These are phyloP conservation scores for Acyrthosiphon pisum DNA, from an alignment of 1,140 invertebrate genomes.

Conservation along the genomic window DNA sequence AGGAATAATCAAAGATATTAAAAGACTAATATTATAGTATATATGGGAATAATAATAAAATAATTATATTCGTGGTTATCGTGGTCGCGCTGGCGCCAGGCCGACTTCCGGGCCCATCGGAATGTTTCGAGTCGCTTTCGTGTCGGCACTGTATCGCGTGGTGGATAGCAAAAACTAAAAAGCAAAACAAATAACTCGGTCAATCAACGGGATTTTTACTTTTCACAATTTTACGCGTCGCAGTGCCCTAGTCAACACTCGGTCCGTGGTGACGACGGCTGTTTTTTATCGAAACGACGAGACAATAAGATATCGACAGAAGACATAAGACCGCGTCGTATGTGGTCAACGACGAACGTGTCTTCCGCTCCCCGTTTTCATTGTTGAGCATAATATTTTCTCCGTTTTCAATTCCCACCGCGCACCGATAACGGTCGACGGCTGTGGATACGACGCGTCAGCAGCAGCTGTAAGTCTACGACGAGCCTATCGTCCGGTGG, in stretches of 20 bases:
- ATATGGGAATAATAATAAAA: too few species aligned
- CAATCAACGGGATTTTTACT: conserved; percentile 48
- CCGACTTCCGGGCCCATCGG: not conserved
- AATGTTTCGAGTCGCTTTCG: not conserved
- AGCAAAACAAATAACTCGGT: conserved; percentile 48
- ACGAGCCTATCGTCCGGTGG: not conserved
- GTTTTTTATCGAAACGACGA: not conserved
- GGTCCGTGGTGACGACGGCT: not conserved
- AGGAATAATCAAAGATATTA: too few species aligned
- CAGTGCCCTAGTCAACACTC: not conserved
- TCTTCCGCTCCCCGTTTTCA: not conserved
- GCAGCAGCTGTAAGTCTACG: not conserved
- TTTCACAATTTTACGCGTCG: not conserved
- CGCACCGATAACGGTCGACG: too few species aligned
- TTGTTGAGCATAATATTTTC: not conserved
- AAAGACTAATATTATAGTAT: too few species aligned
- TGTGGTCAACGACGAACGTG: not conserved
- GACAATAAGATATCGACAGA: not conserved
- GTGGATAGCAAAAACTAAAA: not conserved
- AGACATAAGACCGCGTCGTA: too few species aligned
- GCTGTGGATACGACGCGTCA: not conserved
- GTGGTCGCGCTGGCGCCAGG: not conserved
- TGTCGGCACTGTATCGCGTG: conserved; percentile 48
- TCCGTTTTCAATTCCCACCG: not conserved
- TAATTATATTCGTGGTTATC: too few species aligned